Base-by-base conservation (phyloP, 2,113 vertebrate species). In the Rousettus leschenaultii region DNA sequence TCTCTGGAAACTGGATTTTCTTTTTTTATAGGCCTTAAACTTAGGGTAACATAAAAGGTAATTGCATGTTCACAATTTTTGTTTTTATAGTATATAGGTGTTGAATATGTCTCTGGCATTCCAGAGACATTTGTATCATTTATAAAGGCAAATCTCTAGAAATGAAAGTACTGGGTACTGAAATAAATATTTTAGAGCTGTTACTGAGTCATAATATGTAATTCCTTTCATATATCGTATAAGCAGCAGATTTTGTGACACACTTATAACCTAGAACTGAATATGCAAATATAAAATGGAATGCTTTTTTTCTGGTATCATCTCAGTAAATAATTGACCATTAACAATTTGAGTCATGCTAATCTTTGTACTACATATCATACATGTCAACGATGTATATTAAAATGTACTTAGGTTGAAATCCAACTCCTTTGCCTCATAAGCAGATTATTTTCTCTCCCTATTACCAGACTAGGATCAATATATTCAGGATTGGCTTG, bases 11-110 rank as follows among this genome's bases (percentile, higher is more conserved):
- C 59, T 95, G 51, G 61, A 55, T 95, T 98, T 97, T 78, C 94
- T 98, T 73, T 97, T 97, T 97, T 95, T 88, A 97, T 94, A 95
- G 85, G 90, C 77, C 73, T 97, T 79, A 97, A 98, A 96, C 94
- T 96, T 84, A 95, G 91, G 95, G 83, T 89, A 95, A 97, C 95
- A 93, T 68, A 97, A 97, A 93, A 57, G 53, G 3, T 70, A 97
- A 84, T 12, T 86, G 9, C 33, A 57, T 70, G 16, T 82, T 89
- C 70, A 35, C 38, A 80, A 28, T 51, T 96, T 57, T 95, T 97
- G 78, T 94, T 91, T 97, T n/a, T 6, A 86, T 94, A 86, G 94
- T 92, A 96, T 38, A 79, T 59, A 77, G 70, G 84, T 84, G 83
- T 90, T 93, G 73, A 92, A 18, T 68, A 53, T 80, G 3, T n/a